phyloP scores from a whole-genome alignment of 2,797 vertebrate species.

The Chelmon rostratus region DNA sequence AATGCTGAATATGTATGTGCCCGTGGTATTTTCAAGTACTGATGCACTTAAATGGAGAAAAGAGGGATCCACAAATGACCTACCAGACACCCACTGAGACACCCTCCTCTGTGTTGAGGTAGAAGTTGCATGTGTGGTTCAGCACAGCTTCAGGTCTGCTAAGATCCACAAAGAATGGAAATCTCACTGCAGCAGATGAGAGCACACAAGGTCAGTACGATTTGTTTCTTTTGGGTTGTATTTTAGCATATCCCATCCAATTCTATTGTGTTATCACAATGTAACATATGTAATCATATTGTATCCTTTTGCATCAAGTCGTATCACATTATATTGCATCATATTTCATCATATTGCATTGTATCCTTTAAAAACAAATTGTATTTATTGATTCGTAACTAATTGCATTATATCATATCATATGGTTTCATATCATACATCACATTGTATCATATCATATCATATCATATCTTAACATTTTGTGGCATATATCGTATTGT shows the following conservation, averaged over 20 bases:
- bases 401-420: neutral
- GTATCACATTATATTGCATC: neutral
- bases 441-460: neutral
- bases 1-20: conserved; percentile 11
- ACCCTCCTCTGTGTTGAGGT: conserved; percentile 80
- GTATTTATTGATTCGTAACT: no score
- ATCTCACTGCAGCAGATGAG: conserved; percentile 72
- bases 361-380: no score
- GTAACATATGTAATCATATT: neutral
- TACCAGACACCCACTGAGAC: conserved; percentile 88
- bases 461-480: neutral
- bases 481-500: neutral
- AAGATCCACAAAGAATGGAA: conserved; percentile 84
- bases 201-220: conserved; percentile 54
- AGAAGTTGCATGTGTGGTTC: conserved; percentile 88
- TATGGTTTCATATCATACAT: no score
- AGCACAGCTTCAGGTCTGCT: conserved; percentile 78
- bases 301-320: neutral
- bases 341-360: neutral
- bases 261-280: neutral
- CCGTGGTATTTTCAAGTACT: conserved; percentile 1
- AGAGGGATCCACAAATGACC: conserved; percentile 35
- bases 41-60: conserved; percentile 14
- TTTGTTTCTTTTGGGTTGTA: neutral
- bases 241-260: neutral